These are phyloP conservation scores for Phrynosoma blainvillii DNA, from an alignment of 2,113 vertebrate genomes.

Conservation along the genomic window DNA sequence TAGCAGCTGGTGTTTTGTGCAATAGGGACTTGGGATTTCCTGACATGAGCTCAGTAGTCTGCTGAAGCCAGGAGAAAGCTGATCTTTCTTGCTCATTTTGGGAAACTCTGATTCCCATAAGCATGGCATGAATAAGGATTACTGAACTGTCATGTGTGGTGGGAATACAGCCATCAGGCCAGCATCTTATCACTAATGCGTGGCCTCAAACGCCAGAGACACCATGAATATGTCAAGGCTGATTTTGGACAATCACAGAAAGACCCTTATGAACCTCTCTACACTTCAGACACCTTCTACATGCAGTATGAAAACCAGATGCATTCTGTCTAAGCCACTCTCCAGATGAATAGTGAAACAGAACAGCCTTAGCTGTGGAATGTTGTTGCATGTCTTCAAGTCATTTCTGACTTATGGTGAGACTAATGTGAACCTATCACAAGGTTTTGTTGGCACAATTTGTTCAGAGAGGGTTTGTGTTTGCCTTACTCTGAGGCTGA, in stretches of 20 bases:
- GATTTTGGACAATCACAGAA: background rate
- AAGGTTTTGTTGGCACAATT: no score
- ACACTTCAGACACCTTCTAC: background rate
- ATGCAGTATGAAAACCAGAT: conserved; percentile 9
- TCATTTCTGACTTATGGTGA: no score
- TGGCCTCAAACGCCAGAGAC: background rate
- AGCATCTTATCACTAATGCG: fast-evolving
- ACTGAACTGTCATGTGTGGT: background rate
- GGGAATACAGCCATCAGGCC: background rate
- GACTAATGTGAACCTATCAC: no score
- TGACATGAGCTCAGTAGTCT: background rate
- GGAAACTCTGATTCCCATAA: background rate
- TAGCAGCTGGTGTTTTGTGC: conserved; percentile 38
- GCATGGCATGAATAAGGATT: fast-evolving
- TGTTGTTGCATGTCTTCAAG: no score
- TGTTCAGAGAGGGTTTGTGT: no score
- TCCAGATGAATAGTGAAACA: background rate
- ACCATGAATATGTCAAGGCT: background rate
- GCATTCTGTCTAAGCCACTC: background rate
- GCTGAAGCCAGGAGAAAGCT: background rate
- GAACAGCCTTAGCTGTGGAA: background rate
- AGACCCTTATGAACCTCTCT: background rate
- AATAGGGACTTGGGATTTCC: conserved; percentile 52
- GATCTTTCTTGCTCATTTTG: conserved; percentile 10
- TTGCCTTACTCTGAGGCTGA: no score